Base-by-base conservation (phyloP, 2,888 invertebrate species). In the Hanleya hanleyi region DNA sequence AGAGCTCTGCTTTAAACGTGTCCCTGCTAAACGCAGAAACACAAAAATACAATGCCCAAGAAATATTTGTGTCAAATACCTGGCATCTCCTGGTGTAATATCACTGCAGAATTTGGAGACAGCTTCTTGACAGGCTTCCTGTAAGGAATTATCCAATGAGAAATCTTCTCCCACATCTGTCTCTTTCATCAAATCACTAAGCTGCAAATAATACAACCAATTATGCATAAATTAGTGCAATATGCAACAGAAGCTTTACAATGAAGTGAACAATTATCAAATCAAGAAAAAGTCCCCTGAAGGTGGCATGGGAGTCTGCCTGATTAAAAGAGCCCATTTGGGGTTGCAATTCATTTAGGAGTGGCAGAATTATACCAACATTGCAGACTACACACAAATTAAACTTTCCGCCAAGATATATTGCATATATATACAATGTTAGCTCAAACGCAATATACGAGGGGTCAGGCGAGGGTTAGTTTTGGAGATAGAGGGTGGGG, bases 151-250 rank as follows among this genome's bases (percentile, higher is more conserved):
- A 91, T 99, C 99, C 0, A 98, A 96, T 82, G 96, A 93, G 96
- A 97, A 97, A 91, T 98, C 97, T 91, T 96, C 96, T 0, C 96
- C 98, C n/a, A 94, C 95, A 91, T 99, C 97, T 5, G 96, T 94
- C 84, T 96, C 94, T 91, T 95, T 95, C 2, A 98, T 92, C 57
- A 98, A 91, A 47, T 92, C 92, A 91, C 96, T 96, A 75, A 98
- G 90, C 94, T 95, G 82, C 47, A 88, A 71, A 69, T 15, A 86
- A 73, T n/a, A n/a, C n/a, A n/a, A n/a, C n/a, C n/a, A n/a, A n/a
- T n/a, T 51, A 71, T 12, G 50, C 22, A 51, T 5, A 4, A 35
- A 32, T 26, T 62, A 26, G n/a, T 29, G 37, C 9, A 33, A 37
- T 57, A 57, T 29, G 26, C n/a, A 50, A 22, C 4, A 32, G 15